Base-by-base conservation (phyloP, 2,888 invertebrate species). In the Vannuccia rotundouncinata region DNA sequence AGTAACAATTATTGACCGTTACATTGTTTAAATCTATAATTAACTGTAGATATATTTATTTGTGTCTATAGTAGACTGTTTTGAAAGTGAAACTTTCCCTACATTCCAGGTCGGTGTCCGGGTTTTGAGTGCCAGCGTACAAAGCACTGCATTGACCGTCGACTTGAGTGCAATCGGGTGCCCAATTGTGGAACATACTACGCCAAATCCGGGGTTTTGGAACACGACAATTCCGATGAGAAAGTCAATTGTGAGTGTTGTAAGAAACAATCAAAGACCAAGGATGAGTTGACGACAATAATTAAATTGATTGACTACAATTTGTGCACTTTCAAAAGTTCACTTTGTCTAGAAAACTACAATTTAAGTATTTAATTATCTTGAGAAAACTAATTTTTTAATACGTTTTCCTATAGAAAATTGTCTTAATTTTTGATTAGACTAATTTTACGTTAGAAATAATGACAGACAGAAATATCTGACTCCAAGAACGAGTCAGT, bases 141-240 rank as follows among this genome's bases (percentile, higher is more conserved):
- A 1, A 81, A 84, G 29, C 86, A 85, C 82, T 96, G 96, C 89
- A 95, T 96, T 82, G 91, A 91, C 31, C 83, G 83, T 0, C 84
- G 87, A 0, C 89, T 95, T 45, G 89, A 87, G 80, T 96, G 96
- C 87, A 93, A 95, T 86, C 86, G 89, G 0, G 89, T 90, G 59
- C 91, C 91, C 79, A 93, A 95, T 88, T 96, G 95, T 88, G 87
- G 87, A 10, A 84, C 84, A n/a, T 83, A 82, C 59, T 86, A 86
- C 82, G 82, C 83, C 79, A 86, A 85, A 28, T 31, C 25, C 5
- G 79, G 74, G 5, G 30, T 29, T 2, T 60, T 78, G 5, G 10
- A 59, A 22, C 5, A 22, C 17, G 79, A 79, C 25, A 10, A 79
- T 30, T 79, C 79, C 1, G 79, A 79, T 27, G 79, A 79, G 75